A percentile compares a stretch with the other conserved stretches of the same genome.
Conservation (phyloP, 1,140 invertebrate species). For the Leptopilina clavipes region DNA sequence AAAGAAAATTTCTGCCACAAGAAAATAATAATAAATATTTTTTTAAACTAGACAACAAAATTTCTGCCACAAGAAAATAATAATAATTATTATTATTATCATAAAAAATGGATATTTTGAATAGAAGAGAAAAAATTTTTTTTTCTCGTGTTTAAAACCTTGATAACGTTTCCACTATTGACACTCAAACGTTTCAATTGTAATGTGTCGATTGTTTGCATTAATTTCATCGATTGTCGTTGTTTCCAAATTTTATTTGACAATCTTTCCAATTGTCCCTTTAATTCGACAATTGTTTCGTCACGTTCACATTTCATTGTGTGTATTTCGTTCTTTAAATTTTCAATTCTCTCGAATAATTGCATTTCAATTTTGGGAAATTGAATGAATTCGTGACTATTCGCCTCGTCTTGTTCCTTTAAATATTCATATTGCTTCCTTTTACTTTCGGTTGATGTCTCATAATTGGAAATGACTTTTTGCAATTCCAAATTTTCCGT, state of each 20-base stretch:
- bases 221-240: constrained; percentile 57
- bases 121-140: no score
- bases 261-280: constrained; percentile 51
- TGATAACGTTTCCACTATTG: constrained; percentile 58
- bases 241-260: constrained; percentile 55
- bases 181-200: constrained; percentile 66
- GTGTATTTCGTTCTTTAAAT: constrained; percentile 55
- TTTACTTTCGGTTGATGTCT: constrained; percentile 60
- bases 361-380: constrained; percentile 61
- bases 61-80: no score
- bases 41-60: no score
- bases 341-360: constrained; percentile 58
- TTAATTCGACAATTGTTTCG: constrained; percentile 55
- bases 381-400: constrained; percentile 49
- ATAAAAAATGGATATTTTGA: no score
- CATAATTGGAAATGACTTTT: constrained; percentile 62
- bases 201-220: constrained; percentile 55
- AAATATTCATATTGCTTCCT: constrained; percentile 70
- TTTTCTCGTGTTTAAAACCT: no score
- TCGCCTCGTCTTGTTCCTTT: constrained; percentile 64
- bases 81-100: no score
- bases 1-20: no score
- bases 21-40: no score
- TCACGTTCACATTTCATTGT: constrained; percentile 54
- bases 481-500: constrained; percentile 60